A percentile compares a stretch with the other conserved stretches of the same genome.
phyloP scores from a whole-genome alignment of 2,113 vertebrate species.

The Rhizomys pruinosus region DNA sequence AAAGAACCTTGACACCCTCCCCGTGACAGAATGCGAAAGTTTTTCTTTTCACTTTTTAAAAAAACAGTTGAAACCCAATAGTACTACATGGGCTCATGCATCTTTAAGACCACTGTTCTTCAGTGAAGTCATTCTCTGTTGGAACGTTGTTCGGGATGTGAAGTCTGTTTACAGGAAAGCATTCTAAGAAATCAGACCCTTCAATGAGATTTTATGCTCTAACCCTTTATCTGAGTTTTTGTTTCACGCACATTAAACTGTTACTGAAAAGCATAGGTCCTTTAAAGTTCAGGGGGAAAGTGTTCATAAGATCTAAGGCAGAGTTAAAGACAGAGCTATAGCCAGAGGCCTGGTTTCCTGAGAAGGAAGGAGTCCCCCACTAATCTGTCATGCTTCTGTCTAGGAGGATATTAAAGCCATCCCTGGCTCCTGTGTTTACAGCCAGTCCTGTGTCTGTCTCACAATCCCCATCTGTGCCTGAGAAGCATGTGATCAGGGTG shows the following conservation, averaged over 20 bases:
- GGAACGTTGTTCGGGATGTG: neutral
- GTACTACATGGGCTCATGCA: neutral
- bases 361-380: slow-evolving; percentile 58
- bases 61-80: neutral
- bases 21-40: neutral
- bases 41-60: slow-evolving; percentile 13
- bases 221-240: slow-evolving; percentile 76
- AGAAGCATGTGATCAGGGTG: slow-evolving; percentile 66
- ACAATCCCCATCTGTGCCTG: slow-evolving; percentile 78
- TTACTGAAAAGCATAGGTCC: slow-evolving; percentile 67
- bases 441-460: slow-evolving; percentile 75
- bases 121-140: neutral
- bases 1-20: neutral
- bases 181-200: slow-evolving; percentile 61
- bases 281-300: slow-evolving; percentile 76
- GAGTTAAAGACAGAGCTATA: slow-evolving; percentile 73
- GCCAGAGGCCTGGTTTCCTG: slow-evolving; percentile 80
- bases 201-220: slow-evolving; percentile 70
- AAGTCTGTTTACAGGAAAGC: slow-evolving; percentile 51
- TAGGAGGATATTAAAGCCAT: slow-evolving; percentile 83
- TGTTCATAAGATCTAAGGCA: slow-evolving; percentile 54
- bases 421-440: slow-evolving; percentile 67
- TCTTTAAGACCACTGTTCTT: slow-evolving; percentile 30
- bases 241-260: slow-evolving; percentile 74
- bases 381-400: slow-evolving; percentile 82